Percentiles rank a stretch among this genome's conserved stretches.
Conservation (phyloP, 2,888 invertebrate genomes). For the Drosophila melanosoma region DNA sequence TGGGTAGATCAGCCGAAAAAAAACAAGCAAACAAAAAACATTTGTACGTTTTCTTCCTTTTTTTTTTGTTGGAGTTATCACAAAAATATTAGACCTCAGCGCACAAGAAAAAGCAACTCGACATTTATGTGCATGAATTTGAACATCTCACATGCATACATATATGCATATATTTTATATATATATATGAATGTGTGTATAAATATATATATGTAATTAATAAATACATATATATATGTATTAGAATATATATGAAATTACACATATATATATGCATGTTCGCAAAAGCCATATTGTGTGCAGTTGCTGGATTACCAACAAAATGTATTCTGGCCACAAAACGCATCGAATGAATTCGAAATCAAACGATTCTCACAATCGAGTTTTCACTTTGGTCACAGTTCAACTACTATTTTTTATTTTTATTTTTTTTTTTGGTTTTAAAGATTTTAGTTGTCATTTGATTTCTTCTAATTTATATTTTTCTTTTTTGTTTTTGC, state of each 20-base stretch:
- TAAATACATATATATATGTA: background rate
- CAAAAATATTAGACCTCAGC: slow-evolving; percentile 47
- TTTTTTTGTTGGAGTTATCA: slow-evolving; percentile 25
- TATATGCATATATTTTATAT: slow-evolving; percentile 7
- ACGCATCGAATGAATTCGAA: slow-evolving; percentile 56
- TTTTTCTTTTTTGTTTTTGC: slow-evolving; percentile 17
- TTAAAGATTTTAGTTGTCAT: slow-evolving; percentile 3
- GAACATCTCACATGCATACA: slow-evolving; percentile 13
- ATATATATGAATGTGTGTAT: slow-evolving; percentile 1
- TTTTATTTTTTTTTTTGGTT: slow-evolving; percentile 2
- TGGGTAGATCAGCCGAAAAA: slow-evolving; percentile 69
- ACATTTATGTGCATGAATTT: slow-evolving; percentile 20
- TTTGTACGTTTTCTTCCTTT: slow-evolving; percentile 56
- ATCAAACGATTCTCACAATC: slow-evolving; percentile 69
- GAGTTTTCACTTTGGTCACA: slow-evolving; percentile 23
- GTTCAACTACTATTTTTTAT: slow-evolving; percentile 10
- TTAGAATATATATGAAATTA: slow-evolving; percentile 6
- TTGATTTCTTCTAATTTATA: slow-evolving; percentile 1
- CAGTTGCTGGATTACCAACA: slow-evolving; percentile 33
- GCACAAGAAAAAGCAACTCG: slow-evolving; percentile 41
- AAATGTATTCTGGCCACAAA: slow-evolving; percentile 41
- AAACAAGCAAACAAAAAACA: slow-evolving; percentile 73
- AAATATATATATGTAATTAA: slow-evolving; percentile 5
- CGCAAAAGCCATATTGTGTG: slow-evolving; percentile 18
- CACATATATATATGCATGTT: slow-evolving; percentile 4